phyloP scores from a whole-genome alignment of 2,113 vertebrate species.

The Himantopus leucocephalus region DNA sequence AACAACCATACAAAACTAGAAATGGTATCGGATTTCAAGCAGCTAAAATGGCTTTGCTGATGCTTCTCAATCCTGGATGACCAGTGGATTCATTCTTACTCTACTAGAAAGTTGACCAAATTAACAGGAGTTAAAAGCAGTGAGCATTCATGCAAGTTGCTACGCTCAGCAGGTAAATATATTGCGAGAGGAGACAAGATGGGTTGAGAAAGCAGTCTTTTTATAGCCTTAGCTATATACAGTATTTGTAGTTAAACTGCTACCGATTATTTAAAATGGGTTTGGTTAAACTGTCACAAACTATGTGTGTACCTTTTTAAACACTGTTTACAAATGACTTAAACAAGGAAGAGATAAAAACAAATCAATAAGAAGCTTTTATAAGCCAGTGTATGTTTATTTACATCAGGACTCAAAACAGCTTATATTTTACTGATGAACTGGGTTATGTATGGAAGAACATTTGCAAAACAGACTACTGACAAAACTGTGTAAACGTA shows the following conservation, averaged over 20 bases:
- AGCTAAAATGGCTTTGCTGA: background rate
- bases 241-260: background rate
- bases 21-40: background rate
- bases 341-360: background rate
- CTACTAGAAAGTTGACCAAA: background rate
- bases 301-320: background rate
- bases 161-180: background rate
- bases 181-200: background rate
- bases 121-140: background rate
- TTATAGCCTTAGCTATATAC: background rate
- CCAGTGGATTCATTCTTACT: background rate
- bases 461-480: slow-evolving; percentile 5
- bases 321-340: background rate
- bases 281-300: background rate
- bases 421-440: background rate
- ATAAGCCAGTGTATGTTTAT: background rate
- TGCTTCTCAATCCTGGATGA: background rate
- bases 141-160: background rate
- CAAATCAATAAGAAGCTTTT: background rate
- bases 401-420: background rate
- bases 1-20: background rate
- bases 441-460: background rate
- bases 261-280: background rate
- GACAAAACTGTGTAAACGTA: background rate
- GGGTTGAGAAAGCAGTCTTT: background rate